Base-by-base conservation (phyloP, 2,888 invertebrate species). In the Cosmia pyralina region DNA sequence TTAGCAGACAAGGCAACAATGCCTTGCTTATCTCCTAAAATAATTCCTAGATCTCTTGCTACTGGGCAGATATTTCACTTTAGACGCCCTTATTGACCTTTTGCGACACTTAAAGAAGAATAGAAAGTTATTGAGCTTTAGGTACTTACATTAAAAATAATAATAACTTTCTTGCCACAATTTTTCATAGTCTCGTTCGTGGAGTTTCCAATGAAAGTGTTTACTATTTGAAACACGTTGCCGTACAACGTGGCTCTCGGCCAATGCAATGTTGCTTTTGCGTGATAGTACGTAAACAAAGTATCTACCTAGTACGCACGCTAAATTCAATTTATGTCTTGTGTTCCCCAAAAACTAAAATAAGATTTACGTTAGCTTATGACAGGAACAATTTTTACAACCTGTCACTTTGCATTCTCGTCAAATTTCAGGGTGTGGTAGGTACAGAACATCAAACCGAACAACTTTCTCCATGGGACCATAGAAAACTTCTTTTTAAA, bases 211-310 rank as follows among this genome's bases (percentile, higher is more conserved):
- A 79, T 81, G n/a, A 53, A 64, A 57, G 44, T 69, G 69, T 83
- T 83, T 64, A 81, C 69, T 73, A 83, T 69, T 69, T 22, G 17
- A 17, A 58, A 28, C 55, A 74, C 59, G 67, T 64, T 34, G 79
- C 58, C n/a, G 41, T 63, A 60, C 8, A 50, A 50, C 38, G 28
- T 79, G 80, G 83, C 75, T 44, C 8, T 22, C 3, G 2, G 67
- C 80, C 69, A 80, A 80, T 38, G 63, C 15, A 44, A 44, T 60
- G 48, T 38, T 83, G 50, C 19, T 62, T 62, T 15, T 28, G 15
- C 41, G 22, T 69, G 8, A 3, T 53, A 46, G 34, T 28, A 58
- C 22, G 63, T 59, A 66, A 70, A 65, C 55, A 38, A 65, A 46
- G 8, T 75, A 60, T 15, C 7, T 28, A 63, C 22, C 2, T 28